phyloP scores from a whole-genome alignment of 2,888 invertebrate genomes.

The Protodeltote pygarga region DNA sequence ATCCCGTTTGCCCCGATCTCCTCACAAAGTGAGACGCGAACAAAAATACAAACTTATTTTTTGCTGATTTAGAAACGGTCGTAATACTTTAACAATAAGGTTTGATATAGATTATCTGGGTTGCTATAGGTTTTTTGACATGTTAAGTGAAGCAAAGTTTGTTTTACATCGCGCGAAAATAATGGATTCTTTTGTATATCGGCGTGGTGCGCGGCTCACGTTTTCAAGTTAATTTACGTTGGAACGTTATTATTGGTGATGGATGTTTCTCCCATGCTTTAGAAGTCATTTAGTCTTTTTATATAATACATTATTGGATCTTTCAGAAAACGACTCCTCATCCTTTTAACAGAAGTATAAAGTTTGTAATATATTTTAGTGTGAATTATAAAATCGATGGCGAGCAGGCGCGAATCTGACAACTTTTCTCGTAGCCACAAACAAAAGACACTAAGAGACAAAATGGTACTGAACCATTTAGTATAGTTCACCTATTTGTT shows the following conservation, averaged over 20 bases:
- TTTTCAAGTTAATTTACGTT: constrained; percentile 12
- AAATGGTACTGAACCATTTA: no score
- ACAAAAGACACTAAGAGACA: no score
- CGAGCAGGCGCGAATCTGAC: no score
- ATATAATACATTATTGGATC: no score
- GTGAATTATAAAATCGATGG: no score
- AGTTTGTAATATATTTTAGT: no score
- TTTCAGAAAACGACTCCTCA: no score
- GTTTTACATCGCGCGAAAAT: constrained; percentile 38
- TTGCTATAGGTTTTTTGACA: constrained; percentile 13
- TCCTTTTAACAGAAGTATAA: no score
- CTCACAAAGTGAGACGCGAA: constrained; percentile 63
- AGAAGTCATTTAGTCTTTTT: no score
- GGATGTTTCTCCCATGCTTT: not conserved
- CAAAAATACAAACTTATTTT: constrained; percentile 36
- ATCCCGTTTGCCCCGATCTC: constrained; percentile 76
- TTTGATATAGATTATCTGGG: constrained; percentile 24
- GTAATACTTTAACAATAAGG: constrained; percentile 24
- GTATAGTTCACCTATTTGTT: no score
- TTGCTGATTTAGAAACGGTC: constrained; percentile 29
- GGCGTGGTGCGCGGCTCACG: not conserved
- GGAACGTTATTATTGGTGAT: not conserved
- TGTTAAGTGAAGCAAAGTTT: constrained; percentile 24
- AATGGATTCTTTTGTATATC: constrained; percentile 44
- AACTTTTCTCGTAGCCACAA: no score